phyloP scores from a whole-genome alignment of 2,797 vertebrate species.

The Lacerta bilineata region DNA sequence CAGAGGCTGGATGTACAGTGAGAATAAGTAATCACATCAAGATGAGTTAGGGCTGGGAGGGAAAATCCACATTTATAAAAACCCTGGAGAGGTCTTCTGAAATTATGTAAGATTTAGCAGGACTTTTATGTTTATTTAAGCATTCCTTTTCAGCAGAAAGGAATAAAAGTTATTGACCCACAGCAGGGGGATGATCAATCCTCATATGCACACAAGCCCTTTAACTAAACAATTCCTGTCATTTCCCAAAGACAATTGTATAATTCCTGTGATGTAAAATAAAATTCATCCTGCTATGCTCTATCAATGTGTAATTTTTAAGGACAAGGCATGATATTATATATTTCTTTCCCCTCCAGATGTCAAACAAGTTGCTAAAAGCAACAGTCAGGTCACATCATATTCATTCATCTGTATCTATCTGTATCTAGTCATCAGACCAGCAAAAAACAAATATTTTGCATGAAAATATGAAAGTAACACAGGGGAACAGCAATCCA shows the following conservation, averaged over 20 bases:
- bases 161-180: slow-evolving; percentile 38
- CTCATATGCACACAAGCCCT: not conserved
- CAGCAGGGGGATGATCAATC: slow-evolving; percentile 26
- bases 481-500: not conserved
- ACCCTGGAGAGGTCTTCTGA: slow-evolving; percentile 29
- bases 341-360: not conserved
- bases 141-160: slow-evolving; percentile 33
- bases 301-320: not conserved
- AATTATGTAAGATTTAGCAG: slow-evolving; percentile 33
- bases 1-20: slow-evolving; percentile 26
- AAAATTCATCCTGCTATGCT: not conserved
- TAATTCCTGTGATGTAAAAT: not conserved
- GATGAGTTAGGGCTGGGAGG: slow-evolving; percentile 21
- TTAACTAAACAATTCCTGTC: slow-evolving; percentile 33
- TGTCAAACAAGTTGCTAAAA: slow-evolving; percentile 23
- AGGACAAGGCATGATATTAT: not conserved
- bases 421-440: too few relatives aligned
- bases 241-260: slow-evolving; percentile 18
- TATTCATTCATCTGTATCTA: too few relatives aligned
- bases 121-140: slow-evolving; percentile 49
- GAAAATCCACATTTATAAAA: slow-evolving; percentile 50
- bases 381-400: too few relatives aligned
- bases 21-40: slow-evolving; percentile 52
- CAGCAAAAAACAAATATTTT: too few relatives aligned
- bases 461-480: too few relatives aligned